phyloP scores from a whole-genome alignment of 1,140 invertebrate species.

The Zaprionus ghesquierei region DNA sequence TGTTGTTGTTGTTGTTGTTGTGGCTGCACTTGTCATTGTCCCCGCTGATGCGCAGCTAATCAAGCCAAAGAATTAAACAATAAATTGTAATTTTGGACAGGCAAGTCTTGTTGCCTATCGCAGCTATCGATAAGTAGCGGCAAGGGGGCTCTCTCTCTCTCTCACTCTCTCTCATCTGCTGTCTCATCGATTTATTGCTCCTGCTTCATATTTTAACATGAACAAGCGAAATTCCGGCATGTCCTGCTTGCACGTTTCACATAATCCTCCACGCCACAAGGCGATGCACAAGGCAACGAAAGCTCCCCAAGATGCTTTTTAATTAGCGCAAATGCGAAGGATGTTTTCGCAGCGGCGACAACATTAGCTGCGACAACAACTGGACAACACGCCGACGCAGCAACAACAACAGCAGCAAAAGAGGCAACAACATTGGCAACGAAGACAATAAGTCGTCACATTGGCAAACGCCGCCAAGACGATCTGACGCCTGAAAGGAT shows the following conservation, averaged over 20 bases:
- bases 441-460: constrained; percentile 28
- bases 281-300: too few relatives aligned
- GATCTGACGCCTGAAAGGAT: too few relatives aligned
- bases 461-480: constrained; percentile 46
- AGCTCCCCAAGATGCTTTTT: constrained; percentile 58
- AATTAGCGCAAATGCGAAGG: constrained; percentile 50
- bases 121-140: background rate
- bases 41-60: constrained; percentile 29
- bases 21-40: constrained; percentile 31
- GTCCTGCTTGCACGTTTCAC: too few relatives aligned
- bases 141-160: background rate
- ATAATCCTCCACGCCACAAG: too few relatives aligned
- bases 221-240: too few relatives aligned
- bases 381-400: background rate
- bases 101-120: background rate
- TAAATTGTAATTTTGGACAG: constrained; percentile 9
- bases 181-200: background rate
- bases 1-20: constrained; percentile 13
- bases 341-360: constrained; percentile 40
- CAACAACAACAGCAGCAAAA: background rate
- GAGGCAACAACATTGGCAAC: background rate
- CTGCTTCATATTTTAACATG: background rate
- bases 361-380: constrained; percentile 21
- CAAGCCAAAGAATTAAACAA: constrained; percentile 17
- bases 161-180: background rate